These are phyloP conservation scores for Eupleurogrammus muticus DNA, from an alignment of 2,797 vertebrate genomes.

Conservation along the genomic window DNA sequence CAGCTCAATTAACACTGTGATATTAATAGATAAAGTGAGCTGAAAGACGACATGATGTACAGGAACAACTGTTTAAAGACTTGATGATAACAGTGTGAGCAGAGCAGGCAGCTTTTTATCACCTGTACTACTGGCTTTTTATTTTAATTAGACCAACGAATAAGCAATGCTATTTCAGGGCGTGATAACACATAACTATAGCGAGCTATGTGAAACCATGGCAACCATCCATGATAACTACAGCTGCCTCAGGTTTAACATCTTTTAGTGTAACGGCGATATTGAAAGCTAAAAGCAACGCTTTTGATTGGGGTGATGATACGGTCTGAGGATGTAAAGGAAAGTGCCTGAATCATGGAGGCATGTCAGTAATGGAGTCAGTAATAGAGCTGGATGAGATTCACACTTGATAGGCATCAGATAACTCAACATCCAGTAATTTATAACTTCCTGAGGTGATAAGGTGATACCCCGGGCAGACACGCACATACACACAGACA, in stretches of 20 bases:
- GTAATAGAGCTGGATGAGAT: not conserved
- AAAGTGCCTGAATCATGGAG: no score
- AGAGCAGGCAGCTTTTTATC: conserved; percentile 26
- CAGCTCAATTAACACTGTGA: conserved; percentile 64
- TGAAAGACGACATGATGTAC: conserved; percentile 42
- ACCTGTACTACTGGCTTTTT: not conserved
- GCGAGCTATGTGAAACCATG: conserved; percentile 32
- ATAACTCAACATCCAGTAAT: conserved; percentile 3
- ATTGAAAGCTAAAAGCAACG: not conserved
- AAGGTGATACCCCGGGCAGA: not conserved
- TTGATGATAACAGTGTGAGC: conserved; percentile 31
- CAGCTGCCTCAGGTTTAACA: conserved; percentile 14
- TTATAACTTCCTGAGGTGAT: not conserved
- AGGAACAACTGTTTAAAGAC: conserved; percentile 28
- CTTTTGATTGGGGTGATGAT: not conserved
- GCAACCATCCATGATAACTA: conserved; percentile 23
- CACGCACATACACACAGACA: not conserved
- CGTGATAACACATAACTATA: conserved; percentile 1
- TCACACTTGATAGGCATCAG: not conserved
- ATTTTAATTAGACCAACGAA: conserved; percentile 11
- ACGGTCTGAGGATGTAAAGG: not conserved
- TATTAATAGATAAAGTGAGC: conserved; percentile 73
- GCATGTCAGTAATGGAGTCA: not conserved
- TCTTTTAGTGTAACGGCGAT: conserved; percentile 3
- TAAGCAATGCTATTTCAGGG: conserved; percentile 6